phyloP scores from a whole-genome alignment of 1,140 invertebrate genomes.

The Drosophila funebris region DNA sequence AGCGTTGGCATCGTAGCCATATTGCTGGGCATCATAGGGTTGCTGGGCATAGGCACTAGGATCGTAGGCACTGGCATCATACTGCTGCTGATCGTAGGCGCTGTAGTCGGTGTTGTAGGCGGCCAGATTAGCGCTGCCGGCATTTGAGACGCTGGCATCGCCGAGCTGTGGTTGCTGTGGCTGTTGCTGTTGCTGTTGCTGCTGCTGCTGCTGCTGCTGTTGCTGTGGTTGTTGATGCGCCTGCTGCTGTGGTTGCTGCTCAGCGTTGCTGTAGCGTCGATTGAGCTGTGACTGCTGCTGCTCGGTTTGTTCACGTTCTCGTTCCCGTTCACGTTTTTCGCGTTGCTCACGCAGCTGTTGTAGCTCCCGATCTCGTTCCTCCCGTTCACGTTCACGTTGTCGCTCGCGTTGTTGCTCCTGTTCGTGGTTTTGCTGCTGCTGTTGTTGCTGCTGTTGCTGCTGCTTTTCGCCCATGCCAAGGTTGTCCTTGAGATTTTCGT shows the following conservation, averaged over 20 bases:
- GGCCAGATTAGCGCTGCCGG: conserved; percentile 58
- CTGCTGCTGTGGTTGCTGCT: conserved; percentile 33
- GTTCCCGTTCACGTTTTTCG: conserved; percentile 44
- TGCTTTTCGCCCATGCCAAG: conserved; percentile 80
- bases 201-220: conserved; percentile 31
- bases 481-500: conserved; percentile 83
- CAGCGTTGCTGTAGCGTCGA: conserved; percentile 38
- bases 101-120: conserved; percentile 79
- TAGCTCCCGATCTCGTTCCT: conserved; percentile 60
- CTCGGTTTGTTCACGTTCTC: conserved; percentile 55
- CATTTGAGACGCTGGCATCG: conserved; percentile 44
- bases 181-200: conserved; percentile 16
- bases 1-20: conserved; percentile 57
- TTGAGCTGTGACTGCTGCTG: conserved; percentile 51
- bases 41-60: conserved; percentile 63
- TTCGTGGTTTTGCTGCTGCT: conserved; percentile 29
- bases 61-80: conserved; percentile 75
- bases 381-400: conserved; percentile 48
- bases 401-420: conserved; percentile 42
- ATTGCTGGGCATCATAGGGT: conserved; percentile 72
- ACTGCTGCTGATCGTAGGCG: conserved; percentile 82
- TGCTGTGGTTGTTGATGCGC: conserved; percentile 3
- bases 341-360: conserved; percentile 60
- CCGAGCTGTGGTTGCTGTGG: conserved; percentile 34
- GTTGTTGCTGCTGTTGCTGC: conserved; percentile 47